phyloP scores from a whole-genome alignment of 2,113 vertebrate species.

The Uropsilus gracilis region DNA sequence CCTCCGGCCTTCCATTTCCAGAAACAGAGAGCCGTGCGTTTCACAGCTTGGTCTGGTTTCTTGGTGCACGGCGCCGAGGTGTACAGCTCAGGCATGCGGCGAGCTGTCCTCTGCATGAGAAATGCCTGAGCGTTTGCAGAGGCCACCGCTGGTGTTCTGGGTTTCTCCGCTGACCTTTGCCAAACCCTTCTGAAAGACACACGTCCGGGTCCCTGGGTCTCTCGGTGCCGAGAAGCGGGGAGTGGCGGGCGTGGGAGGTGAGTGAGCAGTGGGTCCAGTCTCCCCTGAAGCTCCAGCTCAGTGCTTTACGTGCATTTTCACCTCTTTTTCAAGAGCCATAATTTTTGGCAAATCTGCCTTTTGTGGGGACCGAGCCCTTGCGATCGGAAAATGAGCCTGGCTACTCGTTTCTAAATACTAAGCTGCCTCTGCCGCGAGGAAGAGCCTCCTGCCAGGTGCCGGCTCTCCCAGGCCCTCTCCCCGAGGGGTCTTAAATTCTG shows the following conservation, averaged over 20 bases:
- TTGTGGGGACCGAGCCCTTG: background rate
- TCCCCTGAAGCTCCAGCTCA: background rate
- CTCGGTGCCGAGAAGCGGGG: background rate
- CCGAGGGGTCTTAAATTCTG: background rate
- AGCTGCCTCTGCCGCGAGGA: background rate
- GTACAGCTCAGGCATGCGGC: background rate
- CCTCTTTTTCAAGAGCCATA: background rate
- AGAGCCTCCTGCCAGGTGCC: accelerated
- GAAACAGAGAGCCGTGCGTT: conserved; percentile 44
- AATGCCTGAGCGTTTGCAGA: background rate
- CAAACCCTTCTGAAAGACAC: background rate
- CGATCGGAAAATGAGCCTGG: background rate
- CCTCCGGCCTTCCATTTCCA: conserved; percentile 19
- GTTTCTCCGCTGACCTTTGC: background rate
- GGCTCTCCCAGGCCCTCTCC: background rate
- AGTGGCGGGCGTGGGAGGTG: background rate
- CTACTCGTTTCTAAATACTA: background rate
- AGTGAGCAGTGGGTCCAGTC: background rate
- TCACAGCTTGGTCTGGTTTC: background rate
- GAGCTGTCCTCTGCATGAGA: background rate
- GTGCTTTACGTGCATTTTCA: background rate
- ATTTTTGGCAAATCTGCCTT: background rate
- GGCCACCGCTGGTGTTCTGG: background rate
- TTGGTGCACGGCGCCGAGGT: accelerated
- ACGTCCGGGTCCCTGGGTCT: background rate